Evolutionary conservation across 2,888 invertebrate species (phyloP).

Genomic region (Spatulosminthurus flaviceps): DNA sequence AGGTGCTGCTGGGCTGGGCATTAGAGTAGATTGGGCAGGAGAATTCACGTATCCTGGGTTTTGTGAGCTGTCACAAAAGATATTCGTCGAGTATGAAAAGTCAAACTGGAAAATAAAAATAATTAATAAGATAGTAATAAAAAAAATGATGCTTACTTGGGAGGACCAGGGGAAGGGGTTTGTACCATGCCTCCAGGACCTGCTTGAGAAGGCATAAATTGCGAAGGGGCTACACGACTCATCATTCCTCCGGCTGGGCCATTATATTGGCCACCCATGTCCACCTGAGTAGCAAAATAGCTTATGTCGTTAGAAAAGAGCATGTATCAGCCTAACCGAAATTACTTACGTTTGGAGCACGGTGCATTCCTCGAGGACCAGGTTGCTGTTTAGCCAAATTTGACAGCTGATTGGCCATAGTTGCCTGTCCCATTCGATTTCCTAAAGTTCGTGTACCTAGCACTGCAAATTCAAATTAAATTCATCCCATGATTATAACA

Average conservation of each 20-base stretch:
- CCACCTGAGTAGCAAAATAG: background rate
- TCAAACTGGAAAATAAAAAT: background rate
- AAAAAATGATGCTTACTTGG: conserved; percentile 6
- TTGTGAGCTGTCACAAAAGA: background rate
- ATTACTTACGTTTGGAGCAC: conserved; percentile 64
- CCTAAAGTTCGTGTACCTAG: conserved; percentile 40
- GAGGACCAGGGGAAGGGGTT: conserved; percentile 42
- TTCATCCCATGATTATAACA: background rate
- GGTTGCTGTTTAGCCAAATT: conserved; percentile 54
- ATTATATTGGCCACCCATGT: background rate
- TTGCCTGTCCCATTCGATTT: conserved; percentile 51
- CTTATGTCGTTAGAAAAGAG: background rate
- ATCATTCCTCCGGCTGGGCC: conserved; percentile 65
- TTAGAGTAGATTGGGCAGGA: conserved; percentile 57
- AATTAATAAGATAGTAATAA: background rate
- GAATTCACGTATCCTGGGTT: conserved; percentile 55
- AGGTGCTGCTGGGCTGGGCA: conserved; percentile 59
- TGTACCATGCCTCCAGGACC: conserved; percentile 28
- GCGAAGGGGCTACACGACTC: background rate
- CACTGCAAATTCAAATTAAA: conserved; percentile 10
- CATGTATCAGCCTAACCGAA: background rate
- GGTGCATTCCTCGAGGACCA: conserved; percentile 68
- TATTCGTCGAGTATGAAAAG: no score
- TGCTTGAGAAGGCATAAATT: conserved; percentile 13
- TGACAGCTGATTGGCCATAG: conserved; percentile 51